Evolutionary conservation across 2,888 invertebrate genomes (phyloP).

Genomic region (Agriopis marginaria): DNA sequence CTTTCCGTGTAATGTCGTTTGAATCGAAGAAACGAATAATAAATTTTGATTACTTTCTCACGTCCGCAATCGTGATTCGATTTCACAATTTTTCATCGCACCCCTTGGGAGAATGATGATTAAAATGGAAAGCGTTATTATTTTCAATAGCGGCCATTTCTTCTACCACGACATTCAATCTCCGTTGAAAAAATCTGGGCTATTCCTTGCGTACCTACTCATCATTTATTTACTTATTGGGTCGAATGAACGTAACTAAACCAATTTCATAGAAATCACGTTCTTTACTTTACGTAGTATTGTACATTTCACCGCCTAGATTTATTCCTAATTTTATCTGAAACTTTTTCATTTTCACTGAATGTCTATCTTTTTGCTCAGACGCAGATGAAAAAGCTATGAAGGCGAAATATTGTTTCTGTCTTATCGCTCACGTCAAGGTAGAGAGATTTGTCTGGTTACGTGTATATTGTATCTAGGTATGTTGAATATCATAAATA

Average conservation of each 20-base stretch:
- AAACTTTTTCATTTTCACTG: slow-evolving; percentile 34
- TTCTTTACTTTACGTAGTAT: slow-evolving; percentile 3
- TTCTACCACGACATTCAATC: slow-evolving; percentile 50
- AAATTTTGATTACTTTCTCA: slow-evolving; percentile 84
- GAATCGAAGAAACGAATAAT: slow-evolving; percentile 78
- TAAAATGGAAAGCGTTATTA: slow-evolving; percentile 73
- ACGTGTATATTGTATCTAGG: not conserved
- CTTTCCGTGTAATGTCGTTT: slow-evolving; percentile 69
- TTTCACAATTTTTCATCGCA: slow-evolving; percentile 75
- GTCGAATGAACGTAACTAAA: slow-evolving; percentile 19
- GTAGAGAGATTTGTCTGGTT: slow-evolving; percentile 37
- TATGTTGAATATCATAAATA: slow-evolving; percentile 28
- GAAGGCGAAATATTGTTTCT: slow-evolving; percentile 39
- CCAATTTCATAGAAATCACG: slow-evolving; percentile 23
- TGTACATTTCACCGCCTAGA: slow-evolving; percentile 19
- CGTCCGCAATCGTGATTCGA: slow-evolving; percentile 81
- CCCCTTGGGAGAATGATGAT: slow-evolving; percentile 72
- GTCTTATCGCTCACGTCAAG: slow-evolving; percentile 36
- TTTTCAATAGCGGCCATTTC: slow-evolving; percentile 59
- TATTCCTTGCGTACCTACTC: slow-evolving; percentile 31
- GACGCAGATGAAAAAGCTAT: slow-evolving; percentile 43
- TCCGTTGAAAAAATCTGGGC: slow-evolving; percentile 36
- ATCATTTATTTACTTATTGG: slow-evolving; percentile 32
- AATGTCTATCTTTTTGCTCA: slow-evolving; percentile 40
- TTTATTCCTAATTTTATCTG: slow-evolving; percentile 23